Evolutionary conservation across 1,140 invertebrate species (phyloP).

Genomic region (Paraescarpia echinospica): DNA sequence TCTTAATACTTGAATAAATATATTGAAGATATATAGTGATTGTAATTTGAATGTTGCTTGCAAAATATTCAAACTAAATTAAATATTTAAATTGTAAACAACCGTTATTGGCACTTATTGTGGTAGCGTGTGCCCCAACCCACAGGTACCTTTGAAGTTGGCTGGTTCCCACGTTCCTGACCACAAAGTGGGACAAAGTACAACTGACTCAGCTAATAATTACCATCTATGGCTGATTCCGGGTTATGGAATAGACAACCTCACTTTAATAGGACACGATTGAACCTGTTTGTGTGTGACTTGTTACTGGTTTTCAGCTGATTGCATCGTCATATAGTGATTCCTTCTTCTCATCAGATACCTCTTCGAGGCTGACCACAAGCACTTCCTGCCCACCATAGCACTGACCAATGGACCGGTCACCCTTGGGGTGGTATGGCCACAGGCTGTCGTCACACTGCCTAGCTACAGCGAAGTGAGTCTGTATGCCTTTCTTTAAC

Average conservation of each 20-base stretch:
- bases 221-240: no score
- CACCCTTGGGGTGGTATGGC: conserved; percentile 54
- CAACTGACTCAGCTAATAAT: not conserved
- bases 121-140: no score
- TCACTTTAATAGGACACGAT: not conserved
- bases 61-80: no score
- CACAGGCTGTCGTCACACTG: conserved; percentile 39
- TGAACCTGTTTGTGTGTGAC: not conserved
- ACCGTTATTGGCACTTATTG: no score
- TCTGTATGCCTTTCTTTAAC: not conserved
- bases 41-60: no score
- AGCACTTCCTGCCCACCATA: conserved; percentile 50
- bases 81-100: no score
- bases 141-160: no score
- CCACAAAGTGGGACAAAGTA: no score
- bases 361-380: conserved; percentile 50
- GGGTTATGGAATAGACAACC: not conserved
- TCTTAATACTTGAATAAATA: no score
- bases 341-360: conserved; percentile 37
- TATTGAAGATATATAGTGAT: no score
- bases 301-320: not conserved
- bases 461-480: conserved; percentile 23
- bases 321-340: not conserved
- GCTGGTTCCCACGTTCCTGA: no score
- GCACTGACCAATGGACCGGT: conserved; percentile 54